Percentiles rank a stretch among this genome's conserved stretches.
phyloP scores from a whole-genome alignment of 1,140 invertebrate genomes.

The Drosophila carrolli region DNA sequence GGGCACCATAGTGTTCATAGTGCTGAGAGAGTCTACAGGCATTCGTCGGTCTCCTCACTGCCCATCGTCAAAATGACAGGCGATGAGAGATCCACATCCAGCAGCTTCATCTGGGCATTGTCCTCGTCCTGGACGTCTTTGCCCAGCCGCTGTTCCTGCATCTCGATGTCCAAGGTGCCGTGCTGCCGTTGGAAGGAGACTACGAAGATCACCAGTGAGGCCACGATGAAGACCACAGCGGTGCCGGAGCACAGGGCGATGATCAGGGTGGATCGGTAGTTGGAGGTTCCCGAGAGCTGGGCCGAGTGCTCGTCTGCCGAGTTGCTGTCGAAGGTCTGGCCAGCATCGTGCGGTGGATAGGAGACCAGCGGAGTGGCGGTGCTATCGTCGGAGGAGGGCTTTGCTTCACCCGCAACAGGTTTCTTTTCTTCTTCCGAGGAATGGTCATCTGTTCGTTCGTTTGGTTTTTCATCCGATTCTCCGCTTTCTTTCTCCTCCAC shows the following conservation, averaged over 20 bases:
- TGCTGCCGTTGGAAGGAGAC: slow-evolving; percentile 77
- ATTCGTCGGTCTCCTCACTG: slow-evolving; percentile 70
- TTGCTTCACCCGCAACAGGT: slow-evolving; percentile 30
- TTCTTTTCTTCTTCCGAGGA: slow-evolving; percentile 9
- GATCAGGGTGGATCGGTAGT: slow-evolving; percentile 65
- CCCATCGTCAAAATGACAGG: slow-evolving; percentile 59
- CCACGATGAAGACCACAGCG: slow-evolving; percentile 70
- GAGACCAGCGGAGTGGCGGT: slow-evolving; percentile 71
- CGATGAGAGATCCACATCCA: slow-evolving; percentile 69
- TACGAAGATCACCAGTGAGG: slow-evolving; percentile 70
- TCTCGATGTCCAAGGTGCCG: slow-evolving; percentile 78
- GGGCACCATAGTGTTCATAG: slow-evolving; percentile 24
- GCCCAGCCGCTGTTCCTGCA: slow-evolving; percentile 77
- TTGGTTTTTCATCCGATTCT: slow-evolving; percentile 7
- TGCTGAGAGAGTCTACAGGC: slow-evolving; percentile 48
- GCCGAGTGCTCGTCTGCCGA: slow-evolving; percentile 68
- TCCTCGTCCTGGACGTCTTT: slow-evolving; percentile 77
- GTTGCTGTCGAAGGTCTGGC: slow-evolving; percentile 68
- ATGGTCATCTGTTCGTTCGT: neutral
- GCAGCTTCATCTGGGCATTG: slow-evolving; percentile 72
- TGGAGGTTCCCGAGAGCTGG: slow-evolving; percentile 46
- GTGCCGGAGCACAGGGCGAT: slow-evolving; percentile 71
- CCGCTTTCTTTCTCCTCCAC: slow-evolving; percentile 19
- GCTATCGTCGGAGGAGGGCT: slow-evolving; percentile 55
- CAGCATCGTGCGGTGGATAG: slow-evolving; percentile 70